Evolutionary conservation across 1,140 invertebrate species (phyloP), one percentile per base, ranked within the genome.

Genomic region (Watersipora subatra): DNA sequence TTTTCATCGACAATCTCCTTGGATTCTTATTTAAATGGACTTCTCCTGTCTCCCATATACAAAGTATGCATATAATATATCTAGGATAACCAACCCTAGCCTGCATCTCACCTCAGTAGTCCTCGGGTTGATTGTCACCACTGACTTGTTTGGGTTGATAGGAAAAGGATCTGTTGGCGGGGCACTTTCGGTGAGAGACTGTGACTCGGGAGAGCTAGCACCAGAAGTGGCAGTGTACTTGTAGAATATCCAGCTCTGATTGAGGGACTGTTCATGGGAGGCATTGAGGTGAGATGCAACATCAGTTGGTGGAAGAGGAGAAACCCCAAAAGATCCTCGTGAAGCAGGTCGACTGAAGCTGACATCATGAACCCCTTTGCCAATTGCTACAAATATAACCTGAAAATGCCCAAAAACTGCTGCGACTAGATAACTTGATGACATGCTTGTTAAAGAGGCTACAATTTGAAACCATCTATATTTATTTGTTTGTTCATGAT

Each of bases 41-140:
- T n/a, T n/a, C n/a, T n/a, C n/a, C n/a, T n/a, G n/a, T n/a, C n/a
- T n/a, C n/a, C n/a, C n/a, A n/a, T n/a, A n/a, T n/a, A n/a, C n/a
- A n/a, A n/a, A n/a, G n/a, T n/a, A n/a, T n/a, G n/a, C n/a, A n/a
- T n/a, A n/a, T n/a, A n/a, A n/a, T n/a, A n/a, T n/a, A n/a, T n/a
- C n/a, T n/a, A n/a, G n/a, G n/a, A n/a, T n/a, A n/a, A n/a, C n/a
- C n/a, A n/a, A n/a, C n/a, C n/a, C n/a, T n/a, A n/a, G n/a, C n/a
- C n/a, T n/a, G n/a, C n/a, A n/a, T n/a, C n/a, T n/a, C n/a, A 78
- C 77, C 72, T 80, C 75, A 22, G 78, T 78, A 3, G 77, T 78
- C 66, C 73, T 68, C 19, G 75, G 73, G 71, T 79, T 69, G 27
- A 81, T 78, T 1, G 78, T 79, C 56, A 77, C 72, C 55, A 81